A percentile compares a stretch with the other conserved stretches of the same genome.
These are phyloP conservation scores for Acomys russatus DNA, from an alignment of 2,797 vertebrate species.

Conservation along the genomic window DNA sequence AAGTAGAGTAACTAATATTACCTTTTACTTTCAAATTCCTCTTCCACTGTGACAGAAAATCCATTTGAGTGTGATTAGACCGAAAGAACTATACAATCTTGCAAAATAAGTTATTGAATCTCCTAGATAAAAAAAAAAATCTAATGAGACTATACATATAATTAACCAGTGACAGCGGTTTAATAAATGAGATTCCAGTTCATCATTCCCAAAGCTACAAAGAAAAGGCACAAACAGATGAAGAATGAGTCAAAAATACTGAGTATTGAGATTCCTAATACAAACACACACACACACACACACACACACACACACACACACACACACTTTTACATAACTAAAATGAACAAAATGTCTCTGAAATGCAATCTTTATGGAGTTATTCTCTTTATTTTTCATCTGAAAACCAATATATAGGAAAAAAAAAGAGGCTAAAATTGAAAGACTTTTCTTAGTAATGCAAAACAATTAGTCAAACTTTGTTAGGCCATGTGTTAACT, in stretches of 20 bases:
- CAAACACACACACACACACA: background rate
- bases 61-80: conserved; percentile 19
- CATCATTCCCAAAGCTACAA: conserved; percentile 75
- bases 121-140: background rate
- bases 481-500: background rate
- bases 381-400: conserved; percentile 7
- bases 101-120: conserved; percentile 36
- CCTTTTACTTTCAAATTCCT: conserved; percentile 40
- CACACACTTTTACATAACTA: background rate
- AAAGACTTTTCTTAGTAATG: background rate
- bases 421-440: background rate
- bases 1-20: conserved; percentile 50
- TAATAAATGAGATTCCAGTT: conserved; percentile 70
- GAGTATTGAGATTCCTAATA: background rate
- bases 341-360: background rate
- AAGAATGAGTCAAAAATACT: background rate
- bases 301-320: background rate
- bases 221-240: background rate
- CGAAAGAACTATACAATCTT: conserved; percentile 8
- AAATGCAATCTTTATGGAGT: background rate
- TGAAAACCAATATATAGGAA: background rate
- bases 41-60: conserved; percentile 34
- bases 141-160: conserved; percentile 44
- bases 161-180: conserved; percentile 65
- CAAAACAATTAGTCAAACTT: background rate